These are phyloP conservation scores for Anguilla marmorata DNA, from an alignment of 2,797 vertebrate genomes.

Conservation along the genomic window DNA sequence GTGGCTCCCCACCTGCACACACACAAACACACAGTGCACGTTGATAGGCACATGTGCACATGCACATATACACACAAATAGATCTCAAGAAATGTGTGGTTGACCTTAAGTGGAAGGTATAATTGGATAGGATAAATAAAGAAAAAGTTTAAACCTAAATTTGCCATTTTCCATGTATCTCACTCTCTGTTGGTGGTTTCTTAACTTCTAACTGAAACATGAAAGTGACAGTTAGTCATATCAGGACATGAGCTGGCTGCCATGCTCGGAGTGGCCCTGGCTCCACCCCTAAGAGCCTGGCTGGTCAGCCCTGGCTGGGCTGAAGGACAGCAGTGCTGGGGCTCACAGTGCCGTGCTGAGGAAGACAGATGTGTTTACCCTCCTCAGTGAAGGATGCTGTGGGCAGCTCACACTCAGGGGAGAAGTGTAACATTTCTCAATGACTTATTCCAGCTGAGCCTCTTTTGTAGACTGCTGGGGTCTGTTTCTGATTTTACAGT, in stretches of 20 bases:
- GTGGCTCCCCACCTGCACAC: neutral
- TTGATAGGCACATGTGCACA: neutral
- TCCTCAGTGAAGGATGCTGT: conserved; percentile 51
- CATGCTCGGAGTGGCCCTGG: neutral
- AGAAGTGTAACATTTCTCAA: conserved; percentile 68
- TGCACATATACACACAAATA: neutral
- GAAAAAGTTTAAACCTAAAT: neutral
- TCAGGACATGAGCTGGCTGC: neutral
- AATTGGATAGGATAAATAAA: neutral
- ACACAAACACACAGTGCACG: neutral
- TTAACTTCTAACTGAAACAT: neutral
- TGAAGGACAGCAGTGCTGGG: neutral
- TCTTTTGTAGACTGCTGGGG: conserved; percentile 59
- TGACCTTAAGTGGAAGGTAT: neutral
- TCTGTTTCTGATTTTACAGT: conserved; percentile 76
- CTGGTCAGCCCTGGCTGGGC: neutral
- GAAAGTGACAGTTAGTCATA: neutral
- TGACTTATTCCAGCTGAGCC: conserved; percentile 70
- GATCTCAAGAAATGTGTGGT: neutral
- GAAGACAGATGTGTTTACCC: conserved; percentile 31
- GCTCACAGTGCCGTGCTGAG: neutral
- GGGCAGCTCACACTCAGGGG: conserved; percentile 53
- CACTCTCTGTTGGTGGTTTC: neutral
- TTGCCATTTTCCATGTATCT: neutral
- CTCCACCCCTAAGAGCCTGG: neutral